A percentile compares a stretch with the other conserved stretches of the same genome.
These are phyloP conservation scores for Cromileptes altivelis DNA, from an alignment of 2,113 vertebrate species.

Conservation along the genomic window DNA sequence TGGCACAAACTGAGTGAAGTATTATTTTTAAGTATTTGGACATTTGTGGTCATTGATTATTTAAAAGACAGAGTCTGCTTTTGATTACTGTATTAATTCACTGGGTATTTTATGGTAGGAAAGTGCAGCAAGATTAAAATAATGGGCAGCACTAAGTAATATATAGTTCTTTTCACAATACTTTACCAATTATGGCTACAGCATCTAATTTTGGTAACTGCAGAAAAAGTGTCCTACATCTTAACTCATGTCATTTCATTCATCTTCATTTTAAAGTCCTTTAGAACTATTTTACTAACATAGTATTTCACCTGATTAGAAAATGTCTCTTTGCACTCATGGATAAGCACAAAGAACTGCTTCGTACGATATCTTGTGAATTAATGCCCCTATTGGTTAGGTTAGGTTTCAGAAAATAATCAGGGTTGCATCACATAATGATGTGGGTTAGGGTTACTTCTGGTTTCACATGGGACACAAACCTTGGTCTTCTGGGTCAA, in stretches of 20 bases:
- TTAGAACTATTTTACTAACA: neutral
- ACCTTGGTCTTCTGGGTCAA: too few relatives aligned
- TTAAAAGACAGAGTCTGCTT: conserved; percentile 4
- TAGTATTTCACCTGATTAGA: neutral
- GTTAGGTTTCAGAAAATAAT: too few relatives aligned
- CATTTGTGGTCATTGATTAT: conserved; percentile 26
- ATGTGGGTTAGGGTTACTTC: too few relatives aligned
- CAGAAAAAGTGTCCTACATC: neutral
- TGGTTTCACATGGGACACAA: too few relatives aligned
- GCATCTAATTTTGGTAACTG: neutral
- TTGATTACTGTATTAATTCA: neutral
- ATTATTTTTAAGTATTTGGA: conserved; percentile 37
- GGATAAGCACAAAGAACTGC: neutral
- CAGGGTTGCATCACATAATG: too few relatives aligned
- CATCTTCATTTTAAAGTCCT: neutral
- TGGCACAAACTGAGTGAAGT: conserved; percentile 17
- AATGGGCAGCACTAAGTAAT: neutral
- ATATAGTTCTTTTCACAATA: neutral
- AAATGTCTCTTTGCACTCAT: neutral
- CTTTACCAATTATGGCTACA: neutral
- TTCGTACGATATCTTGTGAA: too few relatives aligned
- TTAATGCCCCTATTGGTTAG: too few relatives aligned
- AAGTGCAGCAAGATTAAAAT: neutral
- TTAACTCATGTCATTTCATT: too few relatives aligned
- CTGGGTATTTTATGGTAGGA: neutral